Evolutionary conservation across 2,113 vertebrate genomes (phyloP).

Genomic region (Struthio camelus): DNA sequence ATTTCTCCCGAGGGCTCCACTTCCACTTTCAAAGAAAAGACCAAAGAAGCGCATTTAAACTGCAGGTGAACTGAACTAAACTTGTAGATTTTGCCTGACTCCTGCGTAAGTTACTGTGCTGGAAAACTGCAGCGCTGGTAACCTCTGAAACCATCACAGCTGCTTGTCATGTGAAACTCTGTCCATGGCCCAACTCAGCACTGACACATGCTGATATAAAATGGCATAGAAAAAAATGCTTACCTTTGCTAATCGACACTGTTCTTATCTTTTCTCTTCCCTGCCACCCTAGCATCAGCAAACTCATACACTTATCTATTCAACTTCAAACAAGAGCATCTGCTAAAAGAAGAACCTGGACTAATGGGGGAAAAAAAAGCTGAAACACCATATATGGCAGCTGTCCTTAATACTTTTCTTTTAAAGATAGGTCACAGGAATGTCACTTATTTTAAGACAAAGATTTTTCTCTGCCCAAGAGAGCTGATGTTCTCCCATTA

Average conservation of each 20-base stretch:
- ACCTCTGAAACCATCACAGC: not conserved
- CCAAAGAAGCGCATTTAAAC: not conserved
- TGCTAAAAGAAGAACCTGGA: not conserved
- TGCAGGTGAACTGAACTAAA: not conserved
- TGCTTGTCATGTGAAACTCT: not conserved
- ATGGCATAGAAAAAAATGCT: not conserved
- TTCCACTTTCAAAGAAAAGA: not conserved
- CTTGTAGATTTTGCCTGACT: not conserved
- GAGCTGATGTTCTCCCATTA: not conserved
- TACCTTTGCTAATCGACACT: not conserved
- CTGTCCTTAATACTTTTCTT: not conserved
- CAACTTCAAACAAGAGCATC: not conserved
- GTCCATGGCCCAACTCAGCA: not conserved
- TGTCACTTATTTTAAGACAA: conserved; percentile 28
- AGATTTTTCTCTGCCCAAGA: not conserved
- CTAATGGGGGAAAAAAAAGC: not conserved
- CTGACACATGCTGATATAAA: not conserved
- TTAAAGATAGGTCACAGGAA: not conserved
- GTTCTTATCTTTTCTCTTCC: not conserved
- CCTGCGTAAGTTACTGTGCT: not conserved
- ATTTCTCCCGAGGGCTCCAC: not conserved
- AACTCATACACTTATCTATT: not conserved
- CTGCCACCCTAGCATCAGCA: conserved; percentile 4
- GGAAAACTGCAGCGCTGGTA: not conserved
- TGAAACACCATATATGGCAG: not conserved